Evolutionary conservation across 2,888 invertebrate genomes (phyloP).

Genomic region (Orgyia antiqua): DNA sequence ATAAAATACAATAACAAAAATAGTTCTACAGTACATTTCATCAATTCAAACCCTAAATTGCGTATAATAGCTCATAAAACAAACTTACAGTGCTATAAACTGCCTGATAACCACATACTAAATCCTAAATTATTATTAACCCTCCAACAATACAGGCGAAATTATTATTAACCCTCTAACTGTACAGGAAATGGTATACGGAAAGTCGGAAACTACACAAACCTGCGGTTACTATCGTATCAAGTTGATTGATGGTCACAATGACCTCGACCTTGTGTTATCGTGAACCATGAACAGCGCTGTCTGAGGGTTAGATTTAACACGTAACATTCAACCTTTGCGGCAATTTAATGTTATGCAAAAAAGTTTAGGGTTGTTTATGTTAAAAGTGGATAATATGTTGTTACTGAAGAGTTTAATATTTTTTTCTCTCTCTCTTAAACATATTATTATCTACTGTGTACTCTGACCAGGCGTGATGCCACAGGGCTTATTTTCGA

Average conservation of each 20-base stretch:
- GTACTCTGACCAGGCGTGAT: too few relatives aligned
- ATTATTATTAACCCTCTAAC: constrained; percentile 4
- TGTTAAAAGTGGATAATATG: too few relatives aligned
- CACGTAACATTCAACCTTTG: constrained; percentile 2
- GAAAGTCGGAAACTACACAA: constrained; percentile 11
- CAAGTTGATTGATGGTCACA: constrained; percentile 19
- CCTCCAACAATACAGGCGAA: constrained; percentile 3
- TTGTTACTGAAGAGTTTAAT: too few relatives aligned
- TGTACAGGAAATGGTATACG: constrained; percentile 17
- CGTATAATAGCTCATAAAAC: too few relatives aligned
- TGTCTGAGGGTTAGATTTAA: constrained; percentile 5
- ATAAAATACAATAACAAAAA: too few relatives aligned
- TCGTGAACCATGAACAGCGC: constrained; percentile 11
- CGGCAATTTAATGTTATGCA: not conserved
- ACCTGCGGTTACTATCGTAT: constrained; percentile 10
- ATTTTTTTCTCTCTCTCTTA: too few relatives aligned
- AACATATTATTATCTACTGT: too few relatives aligned
- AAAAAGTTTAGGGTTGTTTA: too few relatives aligned
- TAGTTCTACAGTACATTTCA: too few relatives aligned
- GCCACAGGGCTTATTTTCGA: too few relatives aligned
- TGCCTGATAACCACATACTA: constrained; percentile 1
- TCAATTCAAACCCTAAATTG: too few relatives aligned
- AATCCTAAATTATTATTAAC: not conserved
- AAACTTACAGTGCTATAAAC: too few relatives aligned
- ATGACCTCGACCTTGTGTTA: constrained; percentile 17